A percentile compares a stretch with the other conserved stretches of the same genome.
phyloP scores from a whole-genome alignment of 2,797 vertebrate genomes.

The Argentina silus region DNA sequence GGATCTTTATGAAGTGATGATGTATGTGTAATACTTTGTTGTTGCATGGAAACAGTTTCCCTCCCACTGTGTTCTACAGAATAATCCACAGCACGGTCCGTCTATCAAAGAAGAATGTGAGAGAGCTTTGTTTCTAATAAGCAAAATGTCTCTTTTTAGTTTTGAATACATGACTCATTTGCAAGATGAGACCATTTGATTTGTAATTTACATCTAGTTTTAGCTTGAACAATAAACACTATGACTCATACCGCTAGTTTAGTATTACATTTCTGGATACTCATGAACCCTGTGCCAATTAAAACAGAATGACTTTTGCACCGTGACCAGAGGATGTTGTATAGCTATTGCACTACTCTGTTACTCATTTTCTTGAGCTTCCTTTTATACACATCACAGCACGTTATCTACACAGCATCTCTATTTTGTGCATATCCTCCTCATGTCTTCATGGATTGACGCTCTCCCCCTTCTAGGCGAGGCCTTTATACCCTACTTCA shows the following conservation, averaged over 20 bases:
- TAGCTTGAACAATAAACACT: no score
- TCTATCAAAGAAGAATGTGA: no score
- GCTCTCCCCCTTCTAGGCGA: constrained; percentile 78
- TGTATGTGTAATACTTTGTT: not conserved
- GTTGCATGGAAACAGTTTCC: not conserved
- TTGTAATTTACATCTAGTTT: no score
- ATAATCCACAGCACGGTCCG: not conserved
- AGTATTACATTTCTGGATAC: not conserved
- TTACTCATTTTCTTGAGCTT: not conserved
- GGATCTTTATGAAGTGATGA: not conserved
- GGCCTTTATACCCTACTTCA: constrained; percentile 91
- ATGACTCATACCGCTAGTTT: no score
- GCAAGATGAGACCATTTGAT: no score
- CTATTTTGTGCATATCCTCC: not conserved
- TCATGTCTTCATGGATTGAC: not conserved
- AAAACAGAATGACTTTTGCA: not conserved
- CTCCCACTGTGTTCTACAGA: not conserved
- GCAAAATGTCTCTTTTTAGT: no score
- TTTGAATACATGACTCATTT: no score
- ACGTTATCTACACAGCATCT: not conserved
- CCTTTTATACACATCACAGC: not conserved
- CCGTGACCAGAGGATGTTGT: not conserved
- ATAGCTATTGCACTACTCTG: not conserved
- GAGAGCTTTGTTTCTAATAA: no score
- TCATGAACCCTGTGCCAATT: not conserved